These are phyloP conservation scores for Taeniopygia guttata DNA, from an alignment of 2,797 vertebrate species.

Conservation along the genomic window DNA sequence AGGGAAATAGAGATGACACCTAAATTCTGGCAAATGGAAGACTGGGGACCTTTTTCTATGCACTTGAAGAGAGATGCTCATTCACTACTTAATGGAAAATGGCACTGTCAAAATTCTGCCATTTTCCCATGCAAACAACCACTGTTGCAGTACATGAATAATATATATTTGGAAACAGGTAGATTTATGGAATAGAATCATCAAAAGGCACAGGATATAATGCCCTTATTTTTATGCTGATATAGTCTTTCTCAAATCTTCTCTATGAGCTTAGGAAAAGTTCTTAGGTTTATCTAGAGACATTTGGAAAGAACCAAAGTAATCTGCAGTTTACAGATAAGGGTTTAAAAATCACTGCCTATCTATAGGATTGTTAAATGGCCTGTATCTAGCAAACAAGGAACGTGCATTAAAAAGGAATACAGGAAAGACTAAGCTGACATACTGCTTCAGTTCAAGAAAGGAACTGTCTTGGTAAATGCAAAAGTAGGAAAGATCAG, in stretches of 20 bases:
- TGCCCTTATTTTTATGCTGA: not conserved
- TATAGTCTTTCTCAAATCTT: not conserved
- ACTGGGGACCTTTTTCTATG: not conserved
- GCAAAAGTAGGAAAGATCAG: constrained; percentile 20
- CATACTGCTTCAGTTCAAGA: constrained; percentile 5
- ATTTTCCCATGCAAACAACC: not conserved
- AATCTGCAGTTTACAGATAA: constrained; percentile 27
- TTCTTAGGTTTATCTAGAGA: constrained; percentile 8
- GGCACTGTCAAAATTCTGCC: not conserved
- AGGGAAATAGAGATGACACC: not conserved
- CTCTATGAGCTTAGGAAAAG: not conserved
- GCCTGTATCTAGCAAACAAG: constrained; percentile 22
- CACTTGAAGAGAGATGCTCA: not conserved
- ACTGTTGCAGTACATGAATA: not conserved
- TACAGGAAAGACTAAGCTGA: constrained; percentile 30
- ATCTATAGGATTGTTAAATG: constrained; percentile 19
- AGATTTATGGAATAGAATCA: not conserved
- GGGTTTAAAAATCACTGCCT: constrained; percentile 26
- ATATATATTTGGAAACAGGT: not conserved
- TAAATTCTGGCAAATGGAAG: not conserved
- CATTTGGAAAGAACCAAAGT: not conserved
- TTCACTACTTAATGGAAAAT: not conserved
- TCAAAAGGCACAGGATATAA: not conserved
- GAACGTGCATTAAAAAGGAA: constrained; percentile 40
- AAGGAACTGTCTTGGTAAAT: constrained; percentile 2